Conservation (phyloP, 2,888 invertebrate genomes). For the Oeneis ivallda region DNA sequence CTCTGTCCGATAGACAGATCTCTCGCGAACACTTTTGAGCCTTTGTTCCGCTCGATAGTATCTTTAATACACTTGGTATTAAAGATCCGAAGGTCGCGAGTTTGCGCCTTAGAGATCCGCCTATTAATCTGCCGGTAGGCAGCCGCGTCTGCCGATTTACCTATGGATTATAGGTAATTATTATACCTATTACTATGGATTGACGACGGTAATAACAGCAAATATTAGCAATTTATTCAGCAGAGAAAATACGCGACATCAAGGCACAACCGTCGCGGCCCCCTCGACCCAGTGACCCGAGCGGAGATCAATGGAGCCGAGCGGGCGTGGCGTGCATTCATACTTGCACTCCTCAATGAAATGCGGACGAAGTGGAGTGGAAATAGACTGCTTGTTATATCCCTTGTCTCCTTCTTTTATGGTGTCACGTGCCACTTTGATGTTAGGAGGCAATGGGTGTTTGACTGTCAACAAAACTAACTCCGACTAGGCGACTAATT, state of each 20-base stretch:
- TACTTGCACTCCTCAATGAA: conserved; percentile 35
- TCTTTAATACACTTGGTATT: too few species aligned
- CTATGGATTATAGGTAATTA: too few species aligned
- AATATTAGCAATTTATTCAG: background rate
- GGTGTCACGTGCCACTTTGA: background rate
- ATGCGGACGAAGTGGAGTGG: conserved; percentile 19
- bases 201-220: background rate
- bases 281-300: conserved; percentile 69
- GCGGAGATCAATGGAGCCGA: conserved; percentile 69
- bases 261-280: conserved; percentile 28
- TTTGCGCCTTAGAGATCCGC: too few species aligned
- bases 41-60: too few species aligned
- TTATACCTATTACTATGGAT: background rate
- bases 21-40: too few species aligned
- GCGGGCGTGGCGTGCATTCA: conserved; percentile 31
- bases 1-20: too few species aligned
- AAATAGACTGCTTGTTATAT: conserved; percentile 14
- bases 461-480: too few species aligned
- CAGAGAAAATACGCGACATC: background rate
- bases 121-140: too few species aligned
- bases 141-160: too few species aligned
- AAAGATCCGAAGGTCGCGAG: too few species aligned
- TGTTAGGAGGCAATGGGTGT: background rate
- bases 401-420: conserved; percentile 13
- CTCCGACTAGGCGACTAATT: too few species aligned